phyloP scores from a whole-genome alignment of 2,888 invertebrate genomes.

The Drosophila seclusa region DNA sequence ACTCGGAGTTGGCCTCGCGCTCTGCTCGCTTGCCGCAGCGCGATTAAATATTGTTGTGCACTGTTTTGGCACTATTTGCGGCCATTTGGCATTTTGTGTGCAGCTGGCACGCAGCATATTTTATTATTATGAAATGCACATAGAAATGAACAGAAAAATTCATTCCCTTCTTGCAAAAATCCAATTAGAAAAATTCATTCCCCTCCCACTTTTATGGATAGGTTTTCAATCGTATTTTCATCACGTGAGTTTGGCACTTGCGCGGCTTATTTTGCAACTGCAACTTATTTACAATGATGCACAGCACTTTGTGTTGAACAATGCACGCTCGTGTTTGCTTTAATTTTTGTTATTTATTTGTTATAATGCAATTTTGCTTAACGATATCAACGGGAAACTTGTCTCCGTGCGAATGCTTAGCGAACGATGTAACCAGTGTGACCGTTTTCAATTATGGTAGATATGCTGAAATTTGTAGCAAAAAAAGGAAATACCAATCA shows the following conservation, averaged over 20 bases:
- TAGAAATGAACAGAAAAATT: neutral
- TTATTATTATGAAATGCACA: neutral
- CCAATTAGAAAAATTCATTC: constrained; percentile 70
- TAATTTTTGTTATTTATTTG: constrained; percentile 59
- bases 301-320: constrained; percentile 38
- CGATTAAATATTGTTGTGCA: constrained; percentile 54
- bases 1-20: constrained; percentile 52
- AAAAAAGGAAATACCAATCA: constrained; percentile 12
- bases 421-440: constrained; percentile 45
- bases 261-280: constrained; percentile 2
- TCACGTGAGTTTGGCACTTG: constrained; percentile 71
- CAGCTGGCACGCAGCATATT: constrained; percentile 28
- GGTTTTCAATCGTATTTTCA: constrained; percentile 67
- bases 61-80: constrained; percentile 9
- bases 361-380: constrained; percentile 60
- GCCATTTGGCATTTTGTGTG: constrained; percentile 26
- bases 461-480: neutral
- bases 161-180: constrained; percentile 42
- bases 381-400: constrained; percentile 63
- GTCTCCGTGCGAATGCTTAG: constrained; percentile 56
- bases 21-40: constrained; percentile 44
- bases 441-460: neutral
- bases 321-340: constrained; percentile 38
- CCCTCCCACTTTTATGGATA: constrained; percentile 59
- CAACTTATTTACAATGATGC: constrained; percentile 37